Evolutionary conservation across 1,140 invertebrate genomes (phyloP), one percentile per base, ranked within the genome.

Genomic region (Battus philenor): DNA sequence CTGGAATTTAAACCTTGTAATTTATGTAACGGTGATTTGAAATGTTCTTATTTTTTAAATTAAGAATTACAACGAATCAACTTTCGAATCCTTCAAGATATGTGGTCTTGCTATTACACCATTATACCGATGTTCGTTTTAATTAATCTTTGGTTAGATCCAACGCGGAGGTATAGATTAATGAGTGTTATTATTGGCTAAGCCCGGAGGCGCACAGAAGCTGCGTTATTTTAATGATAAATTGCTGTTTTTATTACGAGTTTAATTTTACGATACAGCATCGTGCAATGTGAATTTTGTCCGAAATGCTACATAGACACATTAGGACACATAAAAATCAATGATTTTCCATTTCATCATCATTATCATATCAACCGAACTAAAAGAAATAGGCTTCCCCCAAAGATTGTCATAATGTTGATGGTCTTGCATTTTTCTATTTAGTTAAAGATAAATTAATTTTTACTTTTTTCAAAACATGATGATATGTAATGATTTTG

Each of bases 231-330:
- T 47, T n/a, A n/a, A 30, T 47, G 47, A 56, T 56, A 38, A 46
- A 58, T 44, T 32, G 38, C 43, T 47, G 22, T 54, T 54, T n/a
- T 58, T 47, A 44, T 58, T 54, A 50, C 16, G 39, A 47, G 44
- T 58, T 31, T 48, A 45, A 53, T 47, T 48, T 47, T 15, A 16
- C 47, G 53, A 49, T 41, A 15, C 24, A 6, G 38, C 12, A 10
- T 15, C 38, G 29, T 10, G 29, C 31, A 44, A 43, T n/a, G n/a
- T n/a, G n/a, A n/a, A n/a, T n/a, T n/a, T n/a, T 17, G 24, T 41
- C 29, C 9, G 9, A 2, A 4, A 2, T 10, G n/a, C 11, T n/a
- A 4, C 33, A n/a, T n/a, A n/a, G n/a, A n/a, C n/a, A n/a, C n/a
- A n/a, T n/a, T n/a, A n/a, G n/a, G n/a, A n/a, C n/a, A n/a, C n/a